A percentile compares a stretch with the other conserved stretches of the same genome.
phyloP scores from a whole-genome alignment of 2,888 invertebrate genomes.

The Cartodere bifasciata region DNA sequence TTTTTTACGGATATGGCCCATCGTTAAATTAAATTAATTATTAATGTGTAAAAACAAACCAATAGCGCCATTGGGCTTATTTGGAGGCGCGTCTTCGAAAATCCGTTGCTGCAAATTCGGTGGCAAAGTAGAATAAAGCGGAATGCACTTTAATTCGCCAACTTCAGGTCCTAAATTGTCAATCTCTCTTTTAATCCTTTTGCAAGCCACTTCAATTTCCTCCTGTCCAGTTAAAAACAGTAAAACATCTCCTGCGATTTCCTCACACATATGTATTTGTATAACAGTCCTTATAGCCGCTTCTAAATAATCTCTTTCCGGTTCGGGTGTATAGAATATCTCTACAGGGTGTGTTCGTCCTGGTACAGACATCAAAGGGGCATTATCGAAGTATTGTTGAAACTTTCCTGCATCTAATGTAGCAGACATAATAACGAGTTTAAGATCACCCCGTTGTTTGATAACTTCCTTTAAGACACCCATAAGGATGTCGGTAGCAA shows the following conservation, averaged over 20 bases:
- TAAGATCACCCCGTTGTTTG: constrained; percentile 82
- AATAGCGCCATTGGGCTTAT: constrained; percentile 61
- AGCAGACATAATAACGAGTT: constrained; percentile 98
- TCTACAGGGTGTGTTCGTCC: constrained; percentile 92
- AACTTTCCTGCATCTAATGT: constrained; percentile 99
- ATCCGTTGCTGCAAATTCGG: constrained; percentile 95
- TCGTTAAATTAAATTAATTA: too few species aligned
- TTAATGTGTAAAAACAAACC: too few species aligned
- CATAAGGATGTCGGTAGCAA: constrained; percentile 98
- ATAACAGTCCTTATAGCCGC: constrained; percentile 96
- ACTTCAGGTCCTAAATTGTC: constrained; percentile 94
- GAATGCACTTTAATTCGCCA: constrained; percentile 96
- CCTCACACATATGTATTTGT: constrained; percentile 90
- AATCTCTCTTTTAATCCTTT: constrained; percentile 88
- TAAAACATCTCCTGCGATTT: constrained; percentile 81
- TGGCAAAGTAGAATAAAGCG: constrained; percentile 94
- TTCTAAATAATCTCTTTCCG: constrained; percentile 94
- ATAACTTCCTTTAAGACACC: constrained; percentile 96
- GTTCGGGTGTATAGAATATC: constrained; percentile 98
- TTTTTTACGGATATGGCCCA: too few species aligned
- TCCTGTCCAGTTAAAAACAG: constrained; percentile 69
- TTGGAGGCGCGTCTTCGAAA: constrained; percentile 93
- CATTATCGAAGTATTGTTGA: constrained; percentile 97
- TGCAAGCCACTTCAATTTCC: constrained; percentile 99
- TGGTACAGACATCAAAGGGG: constrained; percentile 96